Evolutionary conservation across 2,797 vertebrate species (phyloP).

Genomic region (Atherinosoma microstoma): DNA sequence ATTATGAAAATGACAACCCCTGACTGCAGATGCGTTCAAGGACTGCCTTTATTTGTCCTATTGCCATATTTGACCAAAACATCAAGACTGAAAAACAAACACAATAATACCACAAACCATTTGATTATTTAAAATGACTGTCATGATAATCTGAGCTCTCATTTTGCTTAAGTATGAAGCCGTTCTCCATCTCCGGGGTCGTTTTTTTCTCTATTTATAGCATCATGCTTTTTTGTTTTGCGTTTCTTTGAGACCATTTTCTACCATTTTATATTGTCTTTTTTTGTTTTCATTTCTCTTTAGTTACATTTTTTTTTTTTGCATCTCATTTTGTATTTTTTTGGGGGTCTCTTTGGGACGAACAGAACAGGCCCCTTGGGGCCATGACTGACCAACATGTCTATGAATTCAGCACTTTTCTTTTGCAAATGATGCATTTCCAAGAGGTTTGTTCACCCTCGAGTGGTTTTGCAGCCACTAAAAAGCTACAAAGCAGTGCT

Average conservation of each 20-base stretch:
- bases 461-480: background rate
- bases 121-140: background rate
- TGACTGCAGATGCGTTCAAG: background rate
- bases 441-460: background rate
- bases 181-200: background rate
- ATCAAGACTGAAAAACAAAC: slow-evolving; percentile 3
- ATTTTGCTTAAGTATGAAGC: background rate
- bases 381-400: background rate
- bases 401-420: background rate
- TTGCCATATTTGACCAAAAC: too few species aligned
- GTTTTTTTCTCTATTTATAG: background rate
- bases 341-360: background rate
- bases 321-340: background rate
- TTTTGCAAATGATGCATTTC: background rate
- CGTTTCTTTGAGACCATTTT: background rate
- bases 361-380: too few species aligned
- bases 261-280: background rate
- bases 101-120: background rate
- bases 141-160: background rate
- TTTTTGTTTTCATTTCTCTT: background rate
- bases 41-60: background rate
- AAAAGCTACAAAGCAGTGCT: background rate
- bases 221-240: background rate
- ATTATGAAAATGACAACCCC: background rate
- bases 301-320: background rate